These are phyloP conservation scores for Magallana angulata DNA, from an alignment of 1,140 invertebrate species.

Conservation along the genomic window DNA sequence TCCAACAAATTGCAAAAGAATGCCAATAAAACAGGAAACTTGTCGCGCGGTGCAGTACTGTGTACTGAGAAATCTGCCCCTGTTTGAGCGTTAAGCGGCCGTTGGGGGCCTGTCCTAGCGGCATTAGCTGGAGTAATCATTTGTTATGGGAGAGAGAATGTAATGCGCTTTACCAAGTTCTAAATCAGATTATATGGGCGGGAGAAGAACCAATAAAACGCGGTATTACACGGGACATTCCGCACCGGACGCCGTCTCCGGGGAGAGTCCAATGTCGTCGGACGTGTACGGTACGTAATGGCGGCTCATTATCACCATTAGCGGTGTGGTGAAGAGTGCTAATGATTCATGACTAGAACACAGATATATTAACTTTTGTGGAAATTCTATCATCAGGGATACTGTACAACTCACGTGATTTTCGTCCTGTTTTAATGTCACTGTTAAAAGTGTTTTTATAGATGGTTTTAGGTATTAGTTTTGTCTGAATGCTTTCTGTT, in stretches of 20 bases:
- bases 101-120: constrained; percentile 12
- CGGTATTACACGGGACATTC: constrained; percentile 37
- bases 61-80: neutral
- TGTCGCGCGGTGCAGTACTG: constrained; percentile 12
- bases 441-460: neutral
- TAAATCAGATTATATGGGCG: constrained; percentile 43
- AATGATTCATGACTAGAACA: constrained; percentile 29
- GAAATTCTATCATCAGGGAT: constrained; percentile 26
- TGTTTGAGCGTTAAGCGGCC: constrained; percentile 10
- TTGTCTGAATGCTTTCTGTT: too few relatives aligned
- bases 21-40: neutral
- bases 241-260: neutral
- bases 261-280: constrained; percentile 19
- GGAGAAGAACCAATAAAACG: constrained; percentile 40
- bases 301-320: constrained; percentile 39
- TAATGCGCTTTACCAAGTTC: constrained; percentile 27
- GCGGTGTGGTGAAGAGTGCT: neutral
- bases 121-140: constrained; percentile 28
- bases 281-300: constrained; percentile 23
- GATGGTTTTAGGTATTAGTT: too few relatives aligned
- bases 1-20: neutral
- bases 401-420: neutral
- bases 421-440: constrained; percentile 3
- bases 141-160: constrained; percentile 29
- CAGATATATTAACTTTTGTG: constrained; percentile 10